Evolutionary conservation across 2,888 invertebrate species (phyloP), one percentile per base, ranked within the genome.

Genomic region (Gari tellinella): DNA sequence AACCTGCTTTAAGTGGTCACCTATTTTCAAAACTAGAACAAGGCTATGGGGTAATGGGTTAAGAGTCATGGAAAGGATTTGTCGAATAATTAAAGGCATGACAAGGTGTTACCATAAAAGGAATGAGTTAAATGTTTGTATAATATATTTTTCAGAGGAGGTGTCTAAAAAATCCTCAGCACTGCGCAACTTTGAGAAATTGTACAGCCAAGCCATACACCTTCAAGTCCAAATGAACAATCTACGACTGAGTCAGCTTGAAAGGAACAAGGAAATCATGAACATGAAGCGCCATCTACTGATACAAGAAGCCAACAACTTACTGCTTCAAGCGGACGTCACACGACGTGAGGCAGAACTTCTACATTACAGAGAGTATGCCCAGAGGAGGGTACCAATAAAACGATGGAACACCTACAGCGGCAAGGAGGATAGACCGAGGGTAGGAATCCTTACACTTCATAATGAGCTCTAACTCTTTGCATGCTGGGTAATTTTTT

Each of bases 151-250:
- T 60, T 80, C 78, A 89, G 89, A 88, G 65, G 88, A 88, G 67
- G 80, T 82, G 25, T 80, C 83, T 48, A 83, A 87, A 72, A 88
- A 86, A 72, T 84, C 84, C n/a, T 78, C 85, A 66, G 87, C 88
- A 8, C 72, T 89, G 56, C 81, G 84, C 63, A 86, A 86, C 72
- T 89, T 89, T 83, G 88, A 89, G 78, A 87, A 86, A 63, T 73
- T 89, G 49, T 89, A 89, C 81, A 84, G 88, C 60, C 89, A 89
- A 43, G 88, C 89, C 10, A 88, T 89, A 88, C 87, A 88, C 65
- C 81, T 89, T 31, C 89, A 89, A 72, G 86, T 89, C 40, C 89
- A 91, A 88, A 84, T 90, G 86, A 89, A 88, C 72, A 88, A 89
- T 65, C 80, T 91, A 51, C 75, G 87, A 15, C 78, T 89, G 56